These are phyloP conservation scores for Penaeus indicus DNA, from an alignment of 1,140 invertebrate species.

Conservation along the genomic window DNA sequence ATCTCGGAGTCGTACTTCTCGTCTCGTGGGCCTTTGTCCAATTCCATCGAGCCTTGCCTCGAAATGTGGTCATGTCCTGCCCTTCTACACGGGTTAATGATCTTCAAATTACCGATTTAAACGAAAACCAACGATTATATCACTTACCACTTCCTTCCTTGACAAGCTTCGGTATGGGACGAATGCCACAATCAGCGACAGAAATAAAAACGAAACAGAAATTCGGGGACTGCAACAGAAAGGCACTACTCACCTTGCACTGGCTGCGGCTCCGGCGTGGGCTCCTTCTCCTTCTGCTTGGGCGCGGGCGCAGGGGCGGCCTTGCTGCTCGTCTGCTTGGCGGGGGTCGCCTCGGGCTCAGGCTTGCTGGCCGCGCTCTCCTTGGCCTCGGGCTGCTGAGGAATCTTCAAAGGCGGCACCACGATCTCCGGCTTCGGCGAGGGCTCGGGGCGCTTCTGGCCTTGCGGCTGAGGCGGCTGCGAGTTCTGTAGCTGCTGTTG, in stretches of 20 bases:
- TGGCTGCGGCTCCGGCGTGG: constrained; percentile 39
- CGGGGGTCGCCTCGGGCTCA: constrained; percentile 32
- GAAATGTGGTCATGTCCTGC: no score
- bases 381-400: constrained; percentile 31
- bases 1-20: no score
- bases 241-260: constrained; percentile 39
- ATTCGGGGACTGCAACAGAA: not conserved
- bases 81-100: no score
- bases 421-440: constrained; percentile 38
- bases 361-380: constrained; percentile 7
- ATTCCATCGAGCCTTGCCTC: no score
- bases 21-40: no score
- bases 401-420: not conserved
- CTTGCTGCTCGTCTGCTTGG: constrained; percentile 39
- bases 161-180: no score
- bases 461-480: constrained; percentile 18
- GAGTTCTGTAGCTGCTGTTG: not conserved
- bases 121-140: no score
- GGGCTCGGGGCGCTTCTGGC: constrained; percentile 38
- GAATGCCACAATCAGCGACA: no score
- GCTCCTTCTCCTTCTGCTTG: constrained; percentile 43
- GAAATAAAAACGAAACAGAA: no score
- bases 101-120: no score
- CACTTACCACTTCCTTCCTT: no score
- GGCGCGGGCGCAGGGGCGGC: constrained; percentile 31